phyloP scores from a whole-genome alignment of 2,797 vertebrate species.

The Schizothorax lantsangensis region DNA sequence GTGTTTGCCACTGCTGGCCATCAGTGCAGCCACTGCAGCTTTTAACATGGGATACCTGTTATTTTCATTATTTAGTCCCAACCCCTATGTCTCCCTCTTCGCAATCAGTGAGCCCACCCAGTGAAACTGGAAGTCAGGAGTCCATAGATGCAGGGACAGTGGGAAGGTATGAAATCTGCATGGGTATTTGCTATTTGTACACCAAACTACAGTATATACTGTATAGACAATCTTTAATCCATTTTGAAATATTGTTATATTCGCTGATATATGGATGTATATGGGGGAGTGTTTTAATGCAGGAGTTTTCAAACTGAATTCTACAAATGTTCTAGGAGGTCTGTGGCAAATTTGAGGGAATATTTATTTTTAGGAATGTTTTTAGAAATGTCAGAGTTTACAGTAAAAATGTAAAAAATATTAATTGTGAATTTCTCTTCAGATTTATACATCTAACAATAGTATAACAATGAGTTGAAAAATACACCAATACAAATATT shows the following conservation, averaged over 20 bases:
- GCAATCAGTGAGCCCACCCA: slow-evolving; percentile 90
- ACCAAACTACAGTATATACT: background rate
- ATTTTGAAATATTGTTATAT: background rate
- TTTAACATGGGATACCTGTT: slow-evolving; percentile 90
- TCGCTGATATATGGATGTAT: background rate
- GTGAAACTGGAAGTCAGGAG: slow-evolving; percentile 90
- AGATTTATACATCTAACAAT: background rate
- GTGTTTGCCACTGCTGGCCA: slow-evolving; percentile 85
- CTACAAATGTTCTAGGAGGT: background rate
- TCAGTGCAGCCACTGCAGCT: slow-evolving; percentile 88
- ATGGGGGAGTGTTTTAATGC: background rate
- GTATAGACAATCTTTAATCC: background rate
- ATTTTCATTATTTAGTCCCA: slow-evolving; percentile 94
- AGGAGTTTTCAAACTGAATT: background rate
- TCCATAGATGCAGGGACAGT: slow-evolving; percentile 84
- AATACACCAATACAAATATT: background rate
- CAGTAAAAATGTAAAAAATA: background rate
- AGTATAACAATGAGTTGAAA: background rate
- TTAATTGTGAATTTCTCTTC: background rate
- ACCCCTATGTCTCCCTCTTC: slow-evolving; percentile 93
- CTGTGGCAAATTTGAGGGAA: background rate
- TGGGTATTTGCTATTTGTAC: background rate
- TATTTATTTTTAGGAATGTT: background rate
- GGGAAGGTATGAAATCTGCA: slow-evolving; percentile 78
- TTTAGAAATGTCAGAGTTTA: slow-evolving; percentile 1